phyloP scores from a whole-genome alignment of 1,140 invertebrate genomes.

The Drosophila bipectinata region DNA sequence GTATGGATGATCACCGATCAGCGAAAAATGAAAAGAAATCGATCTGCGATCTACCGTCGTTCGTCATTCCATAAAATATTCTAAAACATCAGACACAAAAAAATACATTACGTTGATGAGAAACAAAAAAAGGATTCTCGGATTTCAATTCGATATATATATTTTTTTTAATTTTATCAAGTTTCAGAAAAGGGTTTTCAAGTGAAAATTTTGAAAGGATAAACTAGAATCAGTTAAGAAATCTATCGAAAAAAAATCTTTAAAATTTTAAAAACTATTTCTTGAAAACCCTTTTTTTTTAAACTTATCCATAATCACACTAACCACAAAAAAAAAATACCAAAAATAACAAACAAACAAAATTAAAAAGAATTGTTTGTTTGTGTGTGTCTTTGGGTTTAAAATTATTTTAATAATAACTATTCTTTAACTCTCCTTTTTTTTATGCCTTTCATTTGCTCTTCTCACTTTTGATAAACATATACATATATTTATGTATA shows the following conservation, averaged over 20 bases:
- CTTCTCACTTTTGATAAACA: slow-evolving; percentile 28
- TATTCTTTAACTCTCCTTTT: slow-evolving; percentile 25
- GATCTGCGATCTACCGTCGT: not conserved
- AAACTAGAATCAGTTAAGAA: not conserved
- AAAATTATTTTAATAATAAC: slow-evolving; percentile 23
- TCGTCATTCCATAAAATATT: slow-evolving; percentile 2
- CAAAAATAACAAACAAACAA: slow-evolving; percentile 22
- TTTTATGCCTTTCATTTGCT: slow-evolving; percentile 58
- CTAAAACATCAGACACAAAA: slow-evolving; percentile 15
- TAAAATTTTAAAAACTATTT: no score
- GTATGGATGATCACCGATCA: slow-evolving; percentile 14
- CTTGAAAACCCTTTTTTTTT: no score
- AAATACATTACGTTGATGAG: slow-evolving; percentile 3
- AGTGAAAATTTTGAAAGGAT: not conserved
- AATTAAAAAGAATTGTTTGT: slow-evolving; percentile 26
- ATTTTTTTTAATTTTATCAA: no score
- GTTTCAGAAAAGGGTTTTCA: not conserved
- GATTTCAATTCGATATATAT: not conserved
- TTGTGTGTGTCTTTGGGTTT: slow-evolving; percentile 36
- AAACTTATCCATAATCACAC: not conserved
- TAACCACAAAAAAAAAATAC: slow-evolving; percentile 1
- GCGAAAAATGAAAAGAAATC: not conserved
- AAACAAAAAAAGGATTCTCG: slow-evolving; percentile 9
- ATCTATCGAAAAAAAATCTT: no score
- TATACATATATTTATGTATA: not conserved